Evolutionary conservation across 2,113 vertebrate genomes (phyloP).

Genomic region (Notothenia coriiceps): DNA sequence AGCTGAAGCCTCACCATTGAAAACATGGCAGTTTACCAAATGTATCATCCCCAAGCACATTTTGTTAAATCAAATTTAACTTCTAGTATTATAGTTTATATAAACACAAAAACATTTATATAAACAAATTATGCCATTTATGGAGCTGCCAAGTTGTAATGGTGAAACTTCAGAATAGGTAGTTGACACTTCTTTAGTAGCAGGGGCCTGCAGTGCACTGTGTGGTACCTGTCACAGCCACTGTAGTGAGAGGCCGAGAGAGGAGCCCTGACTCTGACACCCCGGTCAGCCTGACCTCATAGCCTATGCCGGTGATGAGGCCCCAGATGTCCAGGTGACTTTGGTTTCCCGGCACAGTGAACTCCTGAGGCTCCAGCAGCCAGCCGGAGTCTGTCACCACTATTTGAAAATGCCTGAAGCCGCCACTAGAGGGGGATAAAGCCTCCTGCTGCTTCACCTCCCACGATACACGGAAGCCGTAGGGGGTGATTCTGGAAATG

Average conservation of each 20-base stretch:
- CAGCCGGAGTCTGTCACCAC: conserved; percentile 95
- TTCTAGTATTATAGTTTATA: not conserved
- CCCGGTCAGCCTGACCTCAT: conserved; percentile 90
- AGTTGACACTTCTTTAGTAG: conserved; percentile 33
- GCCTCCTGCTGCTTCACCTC: conserved; percentile 68
- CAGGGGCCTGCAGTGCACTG: conserved; percentile 28
- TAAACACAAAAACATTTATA: no score
- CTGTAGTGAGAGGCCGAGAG: conserved; percentile 91
- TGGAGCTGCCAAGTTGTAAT: conserved; percentile 43
- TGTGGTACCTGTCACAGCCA: conserved; percentile 94
- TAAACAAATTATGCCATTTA: not conserved
- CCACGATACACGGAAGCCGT: conserved; percentile 85
- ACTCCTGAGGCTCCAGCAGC: conserved; percentile 93
- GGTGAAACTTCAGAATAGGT: conserved; percentile 53
- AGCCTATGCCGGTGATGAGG: conserved; percentile 87
- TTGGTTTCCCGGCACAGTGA: conserved; percentile 81
- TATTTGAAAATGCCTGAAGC: conserved; percentile 92
- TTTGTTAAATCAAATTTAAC: not conserved
- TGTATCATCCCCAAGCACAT: not conserved
- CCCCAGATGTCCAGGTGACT: conserved; percentile 82
- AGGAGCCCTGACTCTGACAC: conserved; percentile 89
- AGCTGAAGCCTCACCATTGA: conserved; percentile 66
- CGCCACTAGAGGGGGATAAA: conserved; percentile 65
- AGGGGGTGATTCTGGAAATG: conserved; percentile 91
- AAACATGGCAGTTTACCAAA: conserved; percentile 32